A percentile compares a stretch with the other conserved stretches of the same genome.
Conservation (phyloP, 2,113 vertebrate species). For the Gymnogyps californianus region DNA sequence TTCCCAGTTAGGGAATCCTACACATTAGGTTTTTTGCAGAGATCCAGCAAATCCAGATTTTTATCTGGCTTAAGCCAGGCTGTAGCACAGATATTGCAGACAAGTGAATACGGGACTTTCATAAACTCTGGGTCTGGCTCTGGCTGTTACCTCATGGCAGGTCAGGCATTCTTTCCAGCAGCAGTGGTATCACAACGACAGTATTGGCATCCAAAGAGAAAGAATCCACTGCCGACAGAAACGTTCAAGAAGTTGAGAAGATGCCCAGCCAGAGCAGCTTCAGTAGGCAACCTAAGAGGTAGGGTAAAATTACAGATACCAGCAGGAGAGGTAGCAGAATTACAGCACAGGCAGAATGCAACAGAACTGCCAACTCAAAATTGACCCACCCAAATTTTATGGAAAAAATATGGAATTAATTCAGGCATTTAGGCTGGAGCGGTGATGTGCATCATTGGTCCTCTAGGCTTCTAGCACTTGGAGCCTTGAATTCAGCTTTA, state of each 20-base stretch:
- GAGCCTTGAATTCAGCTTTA: neutral
- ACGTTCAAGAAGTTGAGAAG: neutral
- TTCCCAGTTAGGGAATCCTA: neutral
- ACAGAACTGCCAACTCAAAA: neutral
- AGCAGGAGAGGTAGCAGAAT: neutral
- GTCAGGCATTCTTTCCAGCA: neutral
- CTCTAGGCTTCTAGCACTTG: neutral
- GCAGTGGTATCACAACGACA: neutral
- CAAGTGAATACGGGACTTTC: neutral
- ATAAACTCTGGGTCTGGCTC: neutral
- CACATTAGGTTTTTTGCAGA: neutral
- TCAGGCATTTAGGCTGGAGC: neutral
- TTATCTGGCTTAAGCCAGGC: neutral
- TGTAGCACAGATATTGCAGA: neutral
- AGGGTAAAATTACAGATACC: neutral
- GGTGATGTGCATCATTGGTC: neutral
- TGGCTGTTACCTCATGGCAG: neutral
- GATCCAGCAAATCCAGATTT: neutral
- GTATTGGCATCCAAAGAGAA: neutral
- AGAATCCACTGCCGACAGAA: neutral
- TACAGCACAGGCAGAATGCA: neutral
- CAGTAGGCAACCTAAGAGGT: neutral
- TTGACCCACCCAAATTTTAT: neutral
- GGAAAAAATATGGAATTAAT: neutral
- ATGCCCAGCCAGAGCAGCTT: neutral